Percentiles rank a stretch among this genome's conserved stretches.
These are phyloP conservation scores for Passerina amoena DNA, from an alignment of 2,113 vertebrate species.

Conservation along the genomic window DNA sequence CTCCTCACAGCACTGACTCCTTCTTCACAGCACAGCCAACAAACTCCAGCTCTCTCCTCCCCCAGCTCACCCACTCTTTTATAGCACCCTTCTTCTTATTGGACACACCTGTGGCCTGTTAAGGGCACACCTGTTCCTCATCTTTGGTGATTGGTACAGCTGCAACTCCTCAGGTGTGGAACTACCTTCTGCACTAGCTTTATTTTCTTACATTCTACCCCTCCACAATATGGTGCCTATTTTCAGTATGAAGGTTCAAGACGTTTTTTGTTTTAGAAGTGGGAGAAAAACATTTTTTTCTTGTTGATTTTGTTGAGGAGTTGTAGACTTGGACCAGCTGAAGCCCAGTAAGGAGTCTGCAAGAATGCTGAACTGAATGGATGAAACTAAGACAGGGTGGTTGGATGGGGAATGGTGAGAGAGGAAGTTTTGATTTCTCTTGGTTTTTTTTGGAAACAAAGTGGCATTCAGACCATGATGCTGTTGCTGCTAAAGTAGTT, in stretches of 20 bases:
- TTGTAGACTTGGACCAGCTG: neutral
- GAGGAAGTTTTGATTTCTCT: neutral
- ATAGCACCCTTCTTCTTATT: too few relatives aligned
- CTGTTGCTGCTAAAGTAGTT: neutral
- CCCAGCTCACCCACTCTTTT: too few relatives aligned
- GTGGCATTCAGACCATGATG: neutral
- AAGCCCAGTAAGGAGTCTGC: neutral
- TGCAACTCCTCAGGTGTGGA: too few relatives aligned
- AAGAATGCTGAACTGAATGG: neutral
- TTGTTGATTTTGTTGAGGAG: neutral
- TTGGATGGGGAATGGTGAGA: fast-evolving
- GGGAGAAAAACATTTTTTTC: neutral
- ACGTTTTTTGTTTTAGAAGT: neutral
- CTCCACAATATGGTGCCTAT: neutral
- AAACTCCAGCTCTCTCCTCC: too few relatives aligned
- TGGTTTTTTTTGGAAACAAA: too few relatives aligned
- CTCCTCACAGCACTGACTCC: too few relatives aligned
- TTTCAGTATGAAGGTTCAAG: neutral
- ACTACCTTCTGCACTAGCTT: too few relatives aligned
- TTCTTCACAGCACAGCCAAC: too few relatives aligned
- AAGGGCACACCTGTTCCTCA: too few relatives aligned
- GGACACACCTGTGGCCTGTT: too few relatives aligned
- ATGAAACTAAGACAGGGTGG: neutral
- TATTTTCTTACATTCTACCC: too few relatives aligned
- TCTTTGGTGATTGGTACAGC: too few relatives aligned